Evolutionary conservation across 2,113 vertebrate species (phyloP).

Genomic region (Cyphomyrus discorhynchus): DNA sequence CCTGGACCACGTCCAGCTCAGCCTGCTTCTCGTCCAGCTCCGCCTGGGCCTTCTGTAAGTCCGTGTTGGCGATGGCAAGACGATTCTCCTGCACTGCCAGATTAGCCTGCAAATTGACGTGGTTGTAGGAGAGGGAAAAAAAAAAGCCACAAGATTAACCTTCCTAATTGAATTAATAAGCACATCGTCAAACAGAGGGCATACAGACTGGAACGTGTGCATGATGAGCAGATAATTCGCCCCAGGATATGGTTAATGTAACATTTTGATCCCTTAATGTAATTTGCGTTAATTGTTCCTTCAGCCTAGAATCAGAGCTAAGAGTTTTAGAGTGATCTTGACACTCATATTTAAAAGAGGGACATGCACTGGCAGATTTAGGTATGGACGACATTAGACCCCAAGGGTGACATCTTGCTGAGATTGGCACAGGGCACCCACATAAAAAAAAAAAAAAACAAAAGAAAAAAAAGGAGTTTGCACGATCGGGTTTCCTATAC

Average conservation of each 20-base stretch:
- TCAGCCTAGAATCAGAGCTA: background rate
- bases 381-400: background rate
- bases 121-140: background rate
- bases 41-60: slow-evolving; percentile 72
- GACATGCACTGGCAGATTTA: background rate
- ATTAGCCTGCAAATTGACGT: slow-evolving; percentile 60
- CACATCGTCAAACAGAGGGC: background rate
- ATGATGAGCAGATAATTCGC: background rate
- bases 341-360: background rate
- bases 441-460: background rate
- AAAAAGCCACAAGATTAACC: background rate
- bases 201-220: background rate
- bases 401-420: background rate
- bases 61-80: slow-evolving; percentile 63
- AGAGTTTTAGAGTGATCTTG: background rate
- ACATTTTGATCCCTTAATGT: background rate
- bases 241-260: background rate
- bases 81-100: slow-evolving; percentile 73
- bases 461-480: no score
- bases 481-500: no score
- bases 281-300: background rate
- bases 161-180: slow-evolving; percentile 7
- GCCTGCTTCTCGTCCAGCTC: slow-evolving; percentile 73
- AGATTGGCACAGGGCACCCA: background rate
- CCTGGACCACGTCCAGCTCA: slow-evolving; percentile 71